Percentiles rank a stretch among this genome's conserved stretches.
Conservation (phyloP, 2,888 invertebrate species). For the Drosophila ustulata region DNA sequence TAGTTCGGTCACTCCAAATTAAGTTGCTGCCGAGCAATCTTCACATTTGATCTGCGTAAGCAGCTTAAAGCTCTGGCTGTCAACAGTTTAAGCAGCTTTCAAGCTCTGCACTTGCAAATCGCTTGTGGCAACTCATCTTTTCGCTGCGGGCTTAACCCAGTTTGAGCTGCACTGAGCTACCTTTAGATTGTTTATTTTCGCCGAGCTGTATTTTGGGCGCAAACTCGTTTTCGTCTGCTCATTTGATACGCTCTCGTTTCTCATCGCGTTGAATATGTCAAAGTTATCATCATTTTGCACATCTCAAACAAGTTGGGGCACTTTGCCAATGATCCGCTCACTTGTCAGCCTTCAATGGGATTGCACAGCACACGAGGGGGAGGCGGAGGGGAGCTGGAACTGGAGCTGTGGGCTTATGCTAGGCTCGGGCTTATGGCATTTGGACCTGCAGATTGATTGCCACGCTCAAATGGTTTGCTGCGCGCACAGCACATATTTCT, state of each 20-base stretch:
- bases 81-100: constrained; percentile 41
- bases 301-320: constrained; percentile 55
- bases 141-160: constrained; percentile 39
- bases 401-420: constrained; percentile 31
- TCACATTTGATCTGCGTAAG: background rate
- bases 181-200: constrained; percentile 23
- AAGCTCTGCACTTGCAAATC: constrained; percentile 23
- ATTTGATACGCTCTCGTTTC: constrained; percentile 49
- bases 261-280: constrained; percentile 60
- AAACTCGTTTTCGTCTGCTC: constrained; percentile 48
- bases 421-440: constrained; percentile 39
- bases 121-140: background rate
- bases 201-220: constrained; percentile 27
- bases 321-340: constrained; percentile 43
- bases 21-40: background rate
- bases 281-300: constrained; percentile 58
- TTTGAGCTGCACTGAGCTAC: constrained; percentile 43
- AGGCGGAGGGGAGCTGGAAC: background rate
- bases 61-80: constrained; percentile 14
- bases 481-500: constrained; percentile 29
- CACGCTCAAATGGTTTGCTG: constrained; percentile 45
- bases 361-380: background rate
- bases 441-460: constrained; percentile 50
- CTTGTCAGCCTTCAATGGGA: constrained; percentile 48
- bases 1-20: constrained; percentile 1